phyloP scores from a whole-genome alignment of 2,797 vertebrate species.

The Anolis apletophallus region DNA sequence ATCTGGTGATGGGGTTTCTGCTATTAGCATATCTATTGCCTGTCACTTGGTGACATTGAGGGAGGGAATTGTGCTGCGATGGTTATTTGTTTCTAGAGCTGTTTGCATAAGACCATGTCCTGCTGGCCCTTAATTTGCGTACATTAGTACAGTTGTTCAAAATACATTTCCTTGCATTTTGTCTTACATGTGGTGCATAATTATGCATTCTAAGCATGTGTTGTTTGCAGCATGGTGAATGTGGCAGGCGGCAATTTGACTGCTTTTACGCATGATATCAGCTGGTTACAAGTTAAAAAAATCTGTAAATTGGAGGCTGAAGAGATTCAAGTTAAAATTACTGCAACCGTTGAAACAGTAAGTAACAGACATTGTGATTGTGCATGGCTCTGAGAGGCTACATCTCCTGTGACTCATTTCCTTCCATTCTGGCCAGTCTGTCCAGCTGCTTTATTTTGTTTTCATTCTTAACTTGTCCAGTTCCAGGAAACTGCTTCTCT shows the following conservation, averaged over 20 bases:
- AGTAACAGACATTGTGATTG: slow-evolving; percentile 54
- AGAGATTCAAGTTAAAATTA: slow-evolving; percentile 82
- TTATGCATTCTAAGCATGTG: slow-evolving; percentile 10
- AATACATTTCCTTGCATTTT: slow-evolving; percentile 12
- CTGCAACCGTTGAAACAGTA: slow-evolving; percentile 86
- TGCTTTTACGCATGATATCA: slow-evolving; percentile 57
- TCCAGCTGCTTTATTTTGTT: background rate
- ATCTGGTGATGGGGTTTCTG: background rate
- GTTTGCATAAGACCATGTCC: background rate
- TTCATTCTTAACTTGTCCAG: background rate
- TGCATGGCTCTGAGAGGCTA: background rate
- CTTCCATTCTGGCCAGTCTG: background rate
- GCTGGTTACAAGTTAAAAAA: slow-evolving; percentile 91
- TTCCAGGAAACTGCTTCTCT: background rate
- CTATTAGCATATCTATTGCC: background rate
- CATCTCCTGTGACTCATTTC: background rate
- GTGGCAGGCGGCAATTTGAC: slow-evolving; percentile 74
- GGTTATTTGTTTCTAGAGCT: background rate
- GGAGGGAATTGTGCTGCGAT: background rate
- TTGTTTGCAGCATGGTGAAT: slow-evolving; percentile 80
- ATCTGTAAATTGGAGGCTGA: slow-evolving; percentile 72
- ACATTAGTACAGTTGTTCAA: background rate
- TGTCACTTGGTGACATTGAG: background rate
- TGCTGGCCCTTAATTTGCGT: background rate
- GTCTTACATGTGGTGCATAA: background rate